phyloP scores from a whole-genome alignment of 2,888 invertebrate species.

The Agonum fuliginosum region DNA sequence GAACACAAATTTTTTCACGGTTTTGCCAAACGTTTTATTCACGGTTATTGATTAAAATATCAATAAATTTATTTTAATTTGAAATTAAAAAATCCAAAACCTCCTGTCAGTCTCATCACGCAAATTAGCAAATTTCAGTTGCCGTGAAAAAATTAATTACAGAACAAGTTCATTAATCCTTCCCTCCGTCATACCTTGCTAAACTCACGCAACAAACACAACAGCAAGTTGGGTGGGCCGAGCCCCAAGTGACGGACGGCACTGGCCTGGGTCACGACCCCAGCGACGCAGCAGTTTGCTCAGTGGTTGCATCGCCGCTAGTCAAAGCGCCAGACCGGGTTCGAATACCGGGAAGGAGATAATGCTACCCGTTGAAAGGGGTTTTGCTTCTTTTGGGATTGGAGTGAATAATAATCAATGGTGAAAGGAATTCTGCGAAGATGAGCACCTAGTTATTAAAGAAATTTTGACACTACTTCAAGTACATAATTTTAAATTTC shows the following conservation, averaged over 20 bases:
- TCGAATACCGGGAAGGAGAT: not conserved
- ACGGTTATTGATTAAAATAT: too few relatives aligned
- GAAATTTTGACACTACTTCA: too few relatives aligned
- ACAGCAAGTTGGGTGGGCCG: constrained; percentile 9
- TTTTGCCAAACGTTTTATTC: too few relatives aligned
- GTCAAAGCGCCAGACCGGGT: not conserved
- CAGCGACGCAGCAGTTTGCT: constrained; percentile 26
- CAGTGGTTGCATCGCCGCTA: constrained; percentile 23
- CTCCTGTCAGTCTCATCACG: constrained; percentile 10
- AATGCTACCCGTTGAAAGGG: constrained; percentile 29
- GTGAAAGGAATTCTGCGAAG: too few relatives aligned
- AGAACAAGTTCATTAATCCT: constrained; percentile 34
- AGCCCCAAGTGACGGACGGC: constrained; percentile 30
- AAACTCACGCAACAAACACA: not conserved
- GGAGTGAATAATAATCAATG: too few relatives aligned
- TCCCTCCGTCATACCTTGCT: not conserved
- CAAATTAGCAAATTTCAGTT: constrained; percentile 5
- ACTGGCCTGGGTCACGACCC: constrained; percentile 33
- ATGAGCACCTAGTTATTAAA: too few relatives aligned
- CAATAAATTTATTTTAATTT: too few relatives aligned
- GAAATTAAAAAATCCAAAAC: not conserved
- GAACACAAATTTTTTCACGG: too few relatives aligned
- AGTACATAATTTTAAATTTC: too few relatives aligned
- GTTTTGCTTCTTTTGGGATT: too few relatives aligned
- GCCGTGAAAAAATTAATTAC: constrained; percentile 35